phyloP scores from a whole-genome alignment of 2,888 invertebrate species.

The Acanthosepion lycidas region DNA sequence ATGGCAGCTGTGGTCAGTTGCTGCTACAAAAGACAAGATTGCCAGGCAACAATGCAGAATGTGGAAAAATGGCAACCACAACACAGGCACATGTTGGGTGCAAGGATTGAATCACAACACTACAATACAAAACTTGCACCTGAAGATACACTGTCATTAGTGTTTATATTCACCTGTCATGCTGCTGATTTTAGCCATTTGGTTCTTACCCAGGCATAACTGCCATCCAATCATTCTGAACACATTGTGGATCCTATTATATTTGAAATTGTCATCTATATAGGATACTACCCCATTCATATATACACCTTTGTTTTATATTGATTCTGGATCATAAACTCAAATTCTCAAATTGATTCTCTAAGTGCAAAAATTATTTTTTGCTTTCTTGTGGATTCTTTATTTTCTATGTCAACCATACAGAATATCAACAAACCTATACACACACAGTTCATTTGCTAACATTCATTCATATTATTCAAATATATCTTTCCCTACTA shows the following conservation, averaged over 20 bases:
- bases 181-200: background rate
- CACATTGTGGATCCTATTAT: background rate
- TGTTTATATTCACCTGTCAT: background rate
- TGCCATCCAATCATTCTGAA: background rate
- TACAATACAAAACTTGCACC: background rate
- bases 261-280: background rate
- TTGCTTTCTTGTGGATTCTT: background rate
- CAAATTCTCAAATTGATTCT: background rate
- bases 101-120: background rate
- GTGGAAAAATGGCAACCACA: background rate
- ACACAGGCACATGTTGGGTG: background rate
- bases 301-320: background rate
- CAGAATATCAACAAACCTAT: background rate
- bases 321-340: background rate
- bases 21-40: background rate
- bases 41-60: background rate
- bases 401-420: background rate
- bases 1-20: background rate
- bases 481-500: background rate
- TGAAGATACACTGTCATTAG: background rate
- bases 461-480: background rate
- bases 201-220: background rate
- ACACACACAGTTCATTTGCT: background rate
- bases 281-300: background rate
- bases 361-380: background rate